phyloP scores from a whole-genome alignment of 2,797 vertebrate genomes.

The Peromyscus nudipes region DNA sequence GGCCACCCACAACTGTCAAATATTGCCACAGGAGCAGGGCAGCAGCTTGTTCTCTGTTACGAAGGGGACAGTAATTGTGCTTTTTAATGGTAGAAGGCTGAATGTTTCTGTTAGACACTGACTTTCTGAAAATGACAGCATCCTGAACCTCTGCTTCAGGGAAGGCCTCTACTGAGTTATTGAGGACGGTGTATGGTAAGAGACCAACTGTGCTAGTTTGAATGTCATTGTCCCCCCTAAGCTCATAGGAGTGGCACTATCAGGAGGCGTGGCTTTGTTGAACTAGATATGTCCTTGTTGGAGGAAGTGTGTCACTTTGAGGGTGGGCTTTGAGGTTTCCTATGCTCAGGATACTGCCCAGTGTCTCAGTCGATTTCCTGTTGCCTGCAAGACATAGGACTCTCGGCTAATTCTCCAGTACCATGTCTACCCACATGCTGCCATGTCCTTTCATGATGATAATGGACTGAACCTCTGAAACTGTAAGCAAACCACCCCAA shows the following conservation, averaged over 20 bases:
- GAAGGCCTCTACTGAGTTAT: neutral
- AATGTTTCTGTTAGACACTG: neutral
- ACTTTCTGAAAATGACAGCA: neutral
- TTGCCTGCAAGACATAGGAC: neutral
- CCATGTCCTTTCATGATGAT: neutral
- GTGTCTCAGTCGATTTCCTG: neutral
- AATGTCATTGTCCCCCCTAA: neutral
- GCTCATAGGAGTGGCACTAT: neutral
- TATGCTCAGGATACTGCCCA: neutral
- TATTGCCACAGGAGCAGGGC: neutral
- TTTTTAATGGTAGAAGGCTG: neutral
- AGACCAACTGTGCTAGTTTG: neutral
- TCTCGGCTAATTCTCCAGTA: neutral
- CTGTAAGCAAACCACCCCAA: neutral
- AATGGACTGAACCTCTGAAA: neutral
- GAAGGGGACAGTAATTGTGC: neutral
- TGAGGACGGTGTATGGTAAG: neutral
- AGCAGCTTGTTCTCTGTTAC: neutral
- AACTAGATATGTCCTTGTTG: neutral
- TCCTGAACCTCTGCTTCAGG: rapidly evolving
- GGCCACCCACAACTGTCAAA: too few species aligned
- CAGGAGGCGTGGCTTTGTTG: neutral
- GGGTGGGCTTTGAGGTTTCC: neutral
- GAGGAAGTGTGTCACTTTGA: neutral
- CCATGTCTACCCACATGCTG: neutral